Base-by-base conservation (phyloP, 2,888 invertebrate species). In the Boloria euphrosyne region DNA sequence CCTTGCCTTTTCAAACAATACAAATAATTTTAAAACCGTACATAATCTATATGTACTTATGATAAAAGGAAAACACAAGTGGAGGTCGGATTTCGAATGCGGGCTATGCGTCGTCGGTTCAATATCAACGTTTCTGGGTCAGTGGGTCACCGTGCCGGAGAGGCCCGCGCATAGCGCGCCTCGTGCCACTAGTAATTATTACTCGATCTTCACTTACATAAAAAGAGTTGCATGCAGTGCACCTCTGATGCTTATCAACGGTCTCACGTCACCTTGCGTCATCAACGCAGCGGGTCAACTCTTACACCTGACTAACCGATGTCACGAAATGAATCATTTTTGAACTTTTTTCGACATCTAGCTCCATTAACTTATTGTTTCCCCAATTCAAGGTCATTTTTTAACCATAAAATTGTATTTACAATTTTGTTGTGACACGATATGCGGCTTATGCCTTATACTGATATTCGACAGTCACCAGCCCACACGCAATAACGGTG, bases 111-210 rank as follows among this genome's bases (percentile, higher is more conserved):
- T 86, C 83, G 84, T 79, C 82, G 90, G 91, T 91, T 91, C 91
- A 91, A 91, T 91, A 92, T 90, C 90, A 90, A 84, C 82, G 79
- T 83, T 89, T 88, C 88, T 92, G 85, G 91, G 92, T 90, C 85
- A 92, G 91, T 92, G 88, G 90, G 91, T 85, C 91, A 91, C 81
- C 82, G 80, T 86, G 91, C 83, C 89, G 78, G 79, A 79, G 76
- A 73, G 74, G 75, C 81, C 84, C 76, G 82, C 73, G 78, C 76
- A 72, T 68, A 72, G 73, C 74, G 65, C 76, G 69, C 74, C 82
- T 76, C 78, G 81, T 79, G 79, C 83, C 65, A 66, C 69, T 74
- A 68, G 73, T 75, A 75, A 75, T 80, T 78, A 78, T 75, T 74
- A 84, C 81, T 81, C 80, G 84, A 82, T 87, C 86, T 84, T 85